Evolutionary conservation across 92 coral and sea anemone genomes (phyloP).

Genomic region (Metridium senile): DNA sequence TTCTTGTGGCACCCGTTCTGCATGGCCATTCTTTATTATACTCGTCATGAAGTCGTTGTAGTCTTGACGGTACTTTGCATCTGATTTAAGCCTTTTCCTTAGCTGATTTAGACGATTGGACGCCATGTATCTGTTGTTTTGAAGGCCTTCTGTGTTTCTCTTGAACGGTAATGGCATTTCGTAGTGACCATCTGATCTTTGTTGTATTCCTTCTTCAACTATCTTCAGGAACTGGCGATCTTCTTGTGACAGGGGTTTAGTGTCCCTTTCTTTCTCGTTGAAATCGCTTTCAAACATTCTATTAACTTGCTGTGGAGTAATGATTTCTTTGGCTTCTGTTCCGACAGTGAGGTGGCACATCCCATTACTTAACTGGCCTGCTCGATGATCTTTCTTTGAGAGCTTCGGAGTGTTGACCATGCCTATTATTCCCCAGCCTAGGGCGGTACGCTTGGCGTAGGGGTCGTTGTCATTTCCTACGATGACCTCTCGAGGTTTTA

Average conservation of each 20-base stretch:
- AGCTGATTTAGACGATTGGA: neutral
- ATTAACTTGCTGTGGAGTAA: constrained; percentile 28
- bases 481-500: constrained; percentile 51
- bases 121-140: neutral
- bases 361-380: neutral
- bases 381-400: too few relatives aligned
- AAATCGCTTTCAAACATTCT: constrained; percentile 42
- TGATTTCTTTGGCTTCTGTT: constrained; percentile 40
- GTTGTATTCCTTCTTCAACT: neutral
- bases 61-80: neutral
- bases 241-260: neutral
- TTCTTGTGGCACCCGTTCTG: neutral
- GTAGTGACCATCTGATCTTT: neutral
- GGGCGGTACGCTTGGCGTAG: constrained; percentile 46
- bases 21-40: neutral
- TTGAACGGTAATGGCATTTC: neutral
- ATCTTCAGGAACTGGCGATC: neutral
- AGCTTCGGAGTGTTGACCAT: constrained; percentile 12
- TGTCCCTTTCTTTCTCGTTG: constrained; percentile 34
- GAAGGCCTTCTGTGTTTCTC: neutral
- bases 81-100: neutral
- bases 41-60: neutral
- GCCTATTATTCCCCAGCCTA: constrained; percentile 58
- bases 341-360: constrained; percentile 34
- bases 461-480: constrained; percentile 46